phyloP scores from a whole-genome alignment of 2,113 vertebrate genomes.

The Sinocyclocheilus anshuiensis region DNA sequence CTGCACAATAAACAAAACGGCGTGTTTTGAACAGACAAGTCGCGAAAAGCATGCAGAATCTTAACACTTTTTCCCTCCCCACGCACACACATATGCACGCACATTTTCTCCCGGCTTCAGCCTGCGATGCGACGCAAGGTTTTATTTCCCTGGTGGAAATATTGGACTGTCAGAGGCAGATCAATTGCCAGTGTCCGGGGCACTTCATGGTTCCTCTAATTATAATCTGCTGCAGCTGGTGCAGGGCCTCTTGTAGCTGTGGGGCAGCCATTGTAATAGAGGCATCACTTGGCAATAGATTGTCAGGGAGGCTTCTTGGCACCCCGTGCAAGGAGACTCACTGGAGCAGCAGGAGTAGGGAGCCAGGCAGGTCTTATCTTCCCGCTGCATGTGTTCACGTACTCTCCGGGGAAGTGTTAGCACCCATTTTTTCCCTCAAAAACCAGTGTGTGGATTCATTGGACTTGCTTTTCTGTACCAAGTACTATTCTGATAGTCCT shows the following conservation, averaged over 20 bases:
- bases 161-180: slow-evolving; percentile 81
- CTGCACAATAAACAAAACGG: slow-evolving; percentile 44
- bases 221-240: slow-evolving; percentile 80
- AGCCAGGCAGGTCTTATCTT: slow-evolving; percentile 78
- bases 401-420: slow-evolving; percentile 69
- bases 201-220: slow-evolving; percentile 80
- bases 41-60: slow-evolving; percentile 57
- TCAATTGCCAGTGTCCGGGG: slow-evolving; percentile 80
- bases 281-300: slow-evolving; percentile 80
- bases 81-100: slow-evolving; percentile 38
- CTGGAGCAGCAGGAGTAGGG: slow-evolving; percentile 74
- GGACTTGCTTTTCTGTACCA: neutral
- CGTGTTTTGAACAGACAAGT: slow-evolving; percentile 58
- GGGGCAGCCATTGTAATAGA: slow-evolving; percentile 81
- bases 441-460: neutral
- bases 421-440: neutral
- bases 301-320: slow-evolving; percentile 69
- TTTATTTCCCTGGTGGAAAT: slow-evolving; percentile 83
- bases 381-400: slow-evolving; percentile 70
- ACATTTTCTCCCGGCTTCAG: slow-evolving; percentile 41
- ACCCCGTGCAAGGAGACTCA: slow-evolving; percentile 69
- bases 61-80: slow-evolving; percentile 42
- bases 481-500: neutral
- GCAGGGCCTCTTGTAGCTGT: slow-evolving; percentile 73
- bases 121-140: slow-evolving; percentile 59